A percentile compares a stretch with the other conserved stretches of the same genome.
Evolutionary conservation across 2,888 invertebrate species (phyloP).

Genomic region (Oxytorus armatus): DNA sequence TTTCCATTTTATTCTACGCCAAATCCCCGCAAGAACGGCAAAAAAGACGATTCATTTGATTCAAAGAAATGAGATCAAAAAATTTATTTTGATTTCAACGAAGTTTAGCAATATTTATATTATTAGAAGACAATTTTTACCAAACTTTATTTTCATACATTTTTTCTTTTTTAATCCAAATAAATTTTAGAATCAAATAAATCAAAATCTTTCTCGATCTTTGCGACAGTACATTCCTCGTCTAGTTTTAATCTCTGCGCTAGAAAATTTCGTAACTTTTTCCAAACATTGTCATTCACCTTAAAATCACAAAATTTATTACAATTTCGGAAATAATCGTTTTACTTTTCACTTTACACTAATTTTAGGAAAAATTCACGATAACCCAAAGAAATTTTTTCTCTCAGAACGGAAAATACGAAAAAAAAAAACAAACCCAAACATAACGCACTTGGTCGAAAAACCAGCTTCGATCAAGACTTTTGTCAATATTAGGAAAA

Average conservation of each 20-base stretch:
- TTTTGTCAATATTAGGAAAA: slow-evolving; percentile 42
- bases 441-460: slow-evolving; percentile 31
- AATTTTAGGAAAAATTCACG: not conserved
- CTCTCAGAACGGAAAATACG: not conserved
- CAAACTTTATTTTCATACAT: too few relatives aligned
- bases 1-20: too few relatives aligned
- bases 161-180: not conserved
- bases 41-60: too few relatives aligned
- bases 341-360: too few relatives aligned
- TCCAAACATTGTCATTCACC: not conserved
- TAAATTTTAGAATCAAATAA: slow-evolving; percentile 5
- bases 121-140: too few relatives aligned
- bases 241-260: too few relatives aligned
- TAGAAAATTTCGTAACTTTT: not conserved
- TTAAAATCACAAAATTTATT: slow-evolving; percentile 1
- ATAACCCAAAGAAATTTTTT: slow-evolving; percentile 5
- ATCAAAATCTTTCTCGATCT: slow-evolving; percentile 6
- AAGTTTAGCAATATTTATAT: too few relatives aligned
- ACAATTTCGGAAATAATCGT: too few relatives aligned
- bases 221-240: not conserved
- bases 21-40: too few relatives aligned
- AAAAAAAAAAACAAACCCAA: slow-evolving; percentile 12
- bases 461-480: slow-evolving; percentile 58
- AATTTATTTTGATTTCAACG: too few relatives aligned
- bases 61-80: too few relatives aligned